Base-by-base conservation (phyloP, 2,888 invertebrate species). In the Caenorhabditis japonica region DNA sequence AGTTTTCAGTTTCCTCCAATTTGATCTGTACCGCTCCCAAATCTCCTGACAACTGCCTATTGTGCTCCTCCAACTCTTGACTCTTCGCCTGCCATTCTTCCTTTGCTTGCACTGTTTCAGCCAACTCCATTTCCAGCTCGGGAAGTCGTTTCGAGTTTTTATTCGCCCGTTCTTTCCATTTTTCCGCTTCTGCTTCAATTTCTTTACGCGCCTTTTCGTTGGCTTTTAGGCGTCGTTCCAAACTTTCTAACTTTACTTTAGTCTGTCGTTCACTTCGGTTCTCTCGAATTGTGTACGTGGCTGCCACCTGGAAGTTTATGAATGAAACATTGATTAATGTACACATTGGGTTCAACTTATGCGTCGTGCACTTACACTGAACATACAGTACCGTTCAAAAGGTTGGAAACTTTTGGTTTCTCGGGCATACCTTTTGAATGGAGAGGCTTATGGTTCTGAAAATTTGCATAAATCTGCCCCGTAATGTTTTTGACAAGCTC, bases 161-260 rank as follows among this genome's bases (percentile, higher is more conserved):
- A 23, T 36, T 25, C 0, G 72, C 70, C 15, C 61, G 41, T 15
- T 70, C 52, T 33, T 78, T 78, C 75, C 74, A 76, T 56, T 74
- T 71, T 33, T 78, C 78, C 12, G 73, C 68, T 53, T 78, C 76
- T 23, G 41, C 71, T 51, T 78, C 78, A 5, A 74, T 47, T 17
- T 78, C 78, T 25, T 74, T 76, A 23, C 78, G 23, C 2, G 71
- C 69, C 44, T 72, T 76, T 44, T 78, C 78, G 56, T 78, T 78
- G 12, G 71, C 71, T 52, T 66, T 47, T 39, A 78, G 49, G 15
- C 78, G n/a, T 23, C 76, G 23, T 34, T 78, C 78, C 46, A 78
- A 30, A 60, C 78, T 78, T 38, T 78, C 78, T 38, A 78, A 17
- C 43, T 78, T 78, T 21, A 78, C 70, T 55, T 62, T 62, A n/a